Evolutionary conservation across 2,888 invertebrate genomes (phyloP).

Genomic region (Monoplex corrugatus): DNA sequence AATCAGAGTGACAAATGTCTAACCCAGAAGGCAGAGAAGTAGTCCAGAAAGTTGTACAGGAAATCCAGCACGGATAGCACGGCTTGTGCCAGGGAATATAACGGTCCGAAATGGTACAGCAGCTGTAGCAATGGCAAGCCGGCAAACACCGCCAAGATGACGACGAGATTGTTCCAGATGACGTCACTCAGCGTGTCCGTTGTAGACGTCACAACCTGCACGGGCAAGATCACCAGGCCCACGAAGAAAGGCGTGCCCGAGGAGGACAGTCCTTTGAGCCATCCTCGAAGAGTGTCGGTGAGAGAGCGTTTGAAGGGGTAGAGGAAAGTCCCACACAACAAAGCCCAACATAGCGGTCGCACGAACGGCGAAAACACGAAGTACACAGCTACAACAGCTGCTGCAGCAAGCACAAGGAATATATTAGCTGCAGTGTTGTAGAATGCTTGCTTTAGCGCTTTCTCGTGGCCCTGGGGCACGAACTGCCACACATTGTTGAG

Average conservation of each 20-base stretch:
- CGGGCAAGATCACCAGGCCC: constrained; percentile 84
- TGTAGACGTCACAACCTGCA: constrained; percentile 88
- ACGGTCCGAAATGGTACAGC: constrained; percentile 88
- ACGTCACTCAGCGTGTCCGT: constrained; percentile 89
- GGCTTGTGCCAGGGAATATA: constrained; percentile 67
- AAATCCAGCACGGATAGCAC: constrained; percentile 67
- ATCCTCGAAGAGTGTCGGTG: constrained; percentile 88
- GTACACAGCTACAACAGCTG: constrained; percentile 83
- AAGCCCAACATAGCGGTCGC: constrained; percentile 96
- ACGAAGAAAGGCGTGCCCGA: constrained; percentile 82
- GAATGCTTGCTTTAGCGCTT: constrained; percentile 94
- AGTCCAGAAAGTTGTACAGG: constrained; percentile 75
- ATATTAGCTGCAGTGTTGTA: constrained; percentile 93
- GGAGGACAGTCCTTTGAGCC: constrained; percentile 84
- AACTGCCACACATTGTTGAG: constrained; percentile 74
- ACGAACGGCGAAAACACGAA: constrained; percentile 91
- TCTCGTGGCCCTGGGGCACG: constrained; percentile 85
- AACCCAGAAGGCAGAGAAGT: constrained; percentile 80
- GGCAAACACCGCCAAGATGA: constrained; percentile 83
- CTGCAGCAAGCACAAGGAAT: constrained; percentile 86
- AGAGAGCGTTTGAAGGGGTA: constrained; percentile 95
- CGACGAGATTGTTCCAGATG: constrained; percentile 87
- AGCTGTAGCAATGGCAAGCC: constrained; percentile 84
- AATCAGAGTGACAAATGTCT: constrained; percentile 55
- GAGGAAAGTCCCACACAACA: constrained; percentile 97